Conservation (phyloP, 92 coral and sea anemone species). For the Pocillopora meandrina region DNA sequence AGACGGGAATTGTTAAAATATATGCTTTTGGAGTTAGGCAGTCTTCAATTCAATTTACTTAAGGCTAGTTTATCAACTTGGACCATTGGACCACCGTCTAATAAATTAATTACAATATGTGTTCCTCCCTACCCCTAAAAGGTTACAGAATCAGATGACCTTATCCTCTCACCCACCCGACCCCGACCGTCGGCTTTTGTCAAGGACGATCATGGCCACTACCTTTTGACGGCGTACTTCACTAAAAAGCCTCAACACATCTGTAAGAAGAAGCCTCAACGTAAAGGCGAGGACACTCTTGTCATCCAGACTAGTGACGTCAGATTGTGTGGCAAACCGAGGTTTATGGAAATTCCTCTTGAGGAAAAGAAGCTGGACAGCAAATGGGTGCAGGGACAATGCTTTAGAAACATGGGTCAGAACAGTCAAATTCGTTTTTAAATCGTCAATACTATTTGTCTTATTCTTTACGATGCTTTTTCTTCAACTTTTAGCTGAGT, state of each 20-base stretch:
- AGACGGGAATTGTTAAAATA: too few relatives aligned
- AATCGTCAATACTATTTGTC: neutral
- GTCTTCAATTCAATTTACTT: too few relatives aligned
- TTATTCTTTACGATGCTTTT: too few relatives aligned
- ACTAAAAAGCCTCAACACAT: conserved; percentile 36
- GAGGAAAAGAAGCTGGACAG: conserved; percentile 25
- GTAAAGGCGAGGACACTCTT: conserved; percentile 22
- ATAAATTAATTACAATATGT: neutral
- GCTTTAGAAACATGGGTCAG: conserved; percentile 49
- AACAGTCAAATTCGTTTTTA: neutral
- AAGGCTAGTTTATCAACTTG: too few relatives aligned
- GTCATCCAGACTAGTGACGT: conserved; percentile 46
- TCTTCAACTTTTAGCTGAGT: too few relatives aligned
- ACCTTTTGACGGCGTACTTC: conserved; percentile 50
- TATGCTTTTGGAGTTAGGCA: too few relatives aligned
- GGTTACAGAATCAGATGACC: conserved; percentile 37
- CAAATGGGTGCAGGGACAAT: conserved; percentile 51
- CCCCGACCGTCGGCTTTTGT: conserved; percentile 42
- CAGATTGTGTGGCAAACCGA: conserved; percentile 15
- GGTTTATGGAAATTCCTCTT: conserved; percentile 35
- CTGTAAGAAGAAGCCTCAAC: conserved; percentile 11
- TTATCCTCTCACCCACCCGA: conserved; percentile 33
- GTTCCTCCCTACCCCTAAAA: neutral
- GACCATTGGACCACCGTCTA: too few relatives aligned
- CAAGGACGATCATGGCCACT: conserved; percentile 39